Conservation (phyloP, 2,888 invertebrate genomes). For the Tetramorium bicarinatum region DNA sequence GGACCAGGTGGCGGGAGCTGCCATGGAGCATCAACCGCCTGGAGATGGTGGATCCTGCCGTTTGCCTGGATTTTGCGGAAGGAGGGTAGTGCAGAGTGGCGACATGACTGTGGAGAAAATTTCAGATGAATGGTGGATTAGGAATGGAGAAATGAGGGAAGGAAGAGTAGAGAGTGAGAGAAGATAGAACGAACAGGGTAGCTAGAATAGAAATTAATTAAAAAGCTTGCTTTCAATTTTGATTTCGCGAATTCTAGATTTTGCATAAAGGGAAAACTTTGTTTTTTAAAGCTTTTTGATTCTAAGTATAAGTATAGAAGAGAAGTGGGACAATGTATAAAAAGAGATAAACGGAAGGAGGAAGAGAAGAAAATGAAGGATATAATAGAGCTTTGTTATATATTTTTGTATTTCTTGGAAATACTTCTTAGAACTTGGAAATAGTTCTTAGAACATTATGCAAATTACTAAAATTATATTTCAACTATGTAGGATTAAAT, state of each 20-base stretch:
- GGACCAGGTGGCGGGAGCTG: constrained; percentile 54
- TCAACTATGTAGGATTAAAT: background rate
- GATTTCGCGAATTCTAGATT: background rate
- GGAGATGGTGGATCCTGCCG: constrained; percentile 38
- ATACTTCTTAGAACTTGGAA: no score
- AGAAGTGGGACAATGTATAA: background rate
- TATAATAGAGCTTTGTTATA: background rate
- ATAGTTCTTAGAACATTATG: background rate
- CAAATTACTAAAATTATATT: background rate
- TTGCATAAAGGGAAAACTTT: background rate
- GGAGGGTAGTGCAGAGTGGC: background rate
- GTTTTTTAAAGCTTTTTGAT: background rate
- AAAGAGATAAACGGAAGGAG: background rate
- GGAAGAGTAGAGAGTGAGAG: background rate
- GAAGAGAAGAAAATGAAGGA: background rate
- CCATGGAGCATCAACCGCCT: constrained; percentile 56
- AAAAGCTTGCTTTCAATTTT: constrained; percentile 23
- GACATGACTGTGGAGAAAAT: constrained; percentile 21
- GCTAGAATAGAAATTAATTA: background rate
- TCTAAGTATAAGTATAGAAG: background rate
- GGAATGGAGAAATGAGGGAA: constrained; percentile 8
- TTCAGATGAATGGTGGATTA: constrained; percentile 34
- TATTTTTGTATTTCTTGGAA: background rate
- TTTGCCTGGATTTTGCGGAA: background rate
- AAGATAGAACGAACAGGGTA: background rate